Evolutionary conservation across 2,888 invertebrate species (phyloP).

Genomic region (Stenotaenia linearis): DNA sequence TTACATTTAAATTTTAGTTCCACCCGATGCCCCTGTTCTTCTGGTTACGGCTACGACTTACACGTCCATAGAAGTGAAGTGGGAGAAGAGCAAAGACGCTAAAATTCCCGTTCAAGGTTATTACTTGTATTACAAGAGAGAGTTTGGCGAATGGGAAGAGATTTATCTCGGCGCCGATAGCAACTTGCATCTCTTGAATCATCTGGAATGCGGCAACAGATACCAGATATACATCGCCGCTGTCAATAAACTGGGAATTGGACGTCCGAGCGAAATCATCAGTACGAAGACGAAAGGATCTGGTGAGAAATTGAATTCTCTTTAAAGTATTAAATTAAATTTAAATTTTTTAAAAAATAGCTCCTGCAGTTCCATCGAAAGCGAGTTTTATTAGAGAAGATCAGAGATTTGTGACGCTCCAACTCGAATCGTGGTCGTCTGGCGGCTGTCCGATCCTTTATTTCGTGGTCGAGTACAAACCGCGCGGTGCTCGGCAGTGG

Average conservation of each 20-base stretch:
- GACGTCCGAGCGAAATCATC: constrained; percentile 8
- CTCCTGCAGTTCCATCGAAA: constrained; percentile 35
- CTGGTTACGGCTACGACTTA: not conserved
- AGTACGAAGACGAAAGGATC: constrained; percentile 28
- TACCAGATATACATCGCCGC: constrained; percentile 30
- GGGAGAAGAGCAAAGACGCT: not conserved
- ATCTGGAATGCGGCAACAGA: constrained; percentile 28
- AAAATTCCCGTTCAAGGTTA: constrained; percentile 26
- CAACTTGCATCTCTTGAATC: not conserved
- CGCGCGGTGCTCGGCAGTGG: constrained; percentile 28
- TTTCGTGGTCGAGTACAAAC: constrained; percentile 79
- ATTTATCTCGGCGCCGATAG: not conserved
- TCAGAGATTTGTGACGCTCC: constrained; percentile 54
- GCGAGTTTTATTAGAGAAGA: constrained; percentile 42
- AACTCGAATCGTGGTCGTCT: constrained; percentile 87
- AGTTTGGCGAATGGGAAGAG: constrained; percentile 30
- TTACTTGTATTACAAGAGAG: constrained; percentile 29
- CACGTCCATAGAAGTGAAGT: constrained; percentile 26
- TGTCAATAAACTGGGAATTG: constrained; percentile 28
- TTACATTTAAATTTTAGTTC: constrained; percentile 16
- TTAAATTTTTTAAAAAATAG: too few species aligned
- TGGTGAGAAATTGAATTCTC: constrained; percentile 16
- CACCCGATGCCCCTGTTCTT: constrained; percentile 16
- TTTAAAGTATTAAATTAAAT: too few species aligned
- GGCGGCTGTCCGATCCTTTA: constrained; percentile 93